phyloP scores from a whole-genome alignment of 2,888 invertebrate genomes.

The Chloroclystis v-ata region DNA sequence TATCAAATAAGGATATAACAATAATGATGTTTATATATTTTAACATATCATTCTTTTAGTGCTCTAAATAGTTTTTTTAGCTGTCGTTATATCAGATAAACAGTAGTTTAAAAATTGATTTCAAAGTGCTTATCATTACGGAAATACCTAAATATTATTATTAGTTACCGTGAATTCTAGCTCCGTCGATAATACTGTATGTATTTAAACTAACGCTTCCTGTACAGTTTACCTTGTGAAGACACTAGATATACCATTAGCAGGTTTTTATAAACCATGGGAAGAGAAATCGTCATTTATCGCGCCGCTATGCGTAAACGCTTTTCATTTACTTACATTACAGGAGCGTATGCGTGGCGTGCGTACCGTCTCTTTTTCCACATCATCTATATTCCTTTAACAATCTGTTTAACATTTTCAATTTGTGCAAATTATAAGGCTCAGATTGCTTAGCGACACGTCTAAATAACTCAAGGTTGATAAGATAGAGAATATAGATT shows the following conservation, averaged over 20 bases:
- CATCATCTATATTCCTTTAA: constrained; percentile 16
- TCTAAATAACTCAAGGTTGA: constrained; percentile 58
- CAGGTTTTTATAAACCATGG: constrained; percentile 40
- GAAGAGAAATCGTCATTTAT: constrained; percentile 52
- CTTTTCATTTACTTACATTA: constrained; percentile 5
- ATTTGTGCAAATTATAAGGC: constrained; percentile 15
- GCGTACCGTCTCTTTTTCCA: constrained; percentile 11
- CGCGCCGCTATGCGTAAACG: constrained; percentile 29
- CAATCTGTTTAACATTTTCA: constrained; percentile 13
- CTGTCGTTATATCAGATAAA: too few relatives aligned
- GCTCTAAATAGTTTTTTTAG: too few relatives aligned
- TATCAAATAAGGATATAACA: too few relatives aligned
- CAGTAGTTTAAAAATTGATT: too few relatives aligned
- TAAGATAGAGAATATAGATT: constrained; percentile 53
- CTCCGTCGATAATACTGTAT: neutral
- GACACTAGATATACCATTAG: too few relatives aligned
- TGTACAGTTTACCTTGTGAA: too few relatives aligned
- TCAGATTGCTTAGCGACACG: constrained; percentile 36
- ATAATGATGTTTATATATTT: too few relatives aligned
- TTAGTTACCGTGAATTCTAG: neutral
- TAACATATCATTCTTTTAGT: too few relatives aligned
- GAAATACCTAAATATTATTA: neutral
- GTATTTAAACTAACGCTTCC: too few relatives aligned
- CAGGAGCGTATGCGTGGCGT: constrained; percentile 11
- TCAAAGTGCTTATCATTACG: too few relatives aligned